Evolutionary conservation across 2,797 vertebrate genomes (phyloP).

Genomic region (Etheostoma nigrum): DNA sequence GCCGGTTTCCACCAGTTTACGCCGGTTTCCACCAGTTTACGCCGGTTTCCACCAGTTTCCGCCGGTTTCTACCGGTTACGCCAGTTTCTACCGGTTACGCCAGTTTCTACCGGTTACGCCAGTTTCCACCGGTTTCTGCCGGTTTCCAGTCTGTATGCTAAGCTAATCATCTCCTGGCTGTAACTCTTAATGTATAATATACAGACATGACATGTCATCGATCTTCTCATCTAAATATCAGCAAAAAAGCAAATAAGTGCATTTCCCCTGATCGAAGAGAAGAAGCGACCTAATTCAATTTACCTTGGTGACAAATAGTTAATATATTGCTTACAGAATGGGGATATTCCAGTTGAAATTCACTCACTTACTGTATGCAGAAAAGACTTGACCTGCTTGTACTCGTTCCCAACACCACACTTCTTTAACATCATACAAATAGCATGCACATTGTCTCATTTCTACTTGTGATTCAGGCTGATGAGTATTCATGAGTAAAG

Average conservation of each 20-base stretch:
- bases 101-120: too few species aligned
- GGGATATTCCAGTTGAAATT: slow-evolving; percentile 1
- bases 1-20: too few species aligned
- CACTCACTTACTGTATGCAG: slow-evolving; percentile 6
- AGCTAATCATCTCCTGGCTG: too few species aligned
- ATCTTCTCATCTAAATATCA: neutral
- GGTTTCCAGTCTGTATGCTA: too few species aligned
- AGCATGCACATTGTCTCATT: neutral
- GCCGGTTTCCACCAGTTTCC: too few species aligned
- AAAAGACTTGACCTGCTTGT: slow-evolving; percentile 3
- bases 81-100: too few species aligned
- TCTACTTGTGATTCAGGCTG: neutral
- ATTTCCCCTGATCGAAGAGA: too few species aligned
- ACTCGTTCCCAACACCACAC: neutral
- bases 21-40: too few species aligned
- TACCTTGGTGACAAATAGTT: neutral
- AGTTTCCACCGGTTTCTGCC: too few species aligned
- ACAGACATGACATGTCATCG: too few species aligned
- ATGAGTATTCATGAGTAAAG: slow-evolving; percentile 6
- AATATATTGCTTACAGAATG: neutral
- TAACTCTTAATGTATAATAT: neutral
- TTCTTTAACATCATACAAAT: neutral
- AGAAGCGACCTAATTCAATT: neutral
- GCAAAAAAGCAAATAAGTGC: neutral
- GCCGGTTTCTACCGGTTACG: too few species aligned